Percentiles rank a stretch among this genome's conserved stretches.
Conservation (phyloP, 2,797 vertebrate genomes). For the Bradypodion pumilum region DNA sequence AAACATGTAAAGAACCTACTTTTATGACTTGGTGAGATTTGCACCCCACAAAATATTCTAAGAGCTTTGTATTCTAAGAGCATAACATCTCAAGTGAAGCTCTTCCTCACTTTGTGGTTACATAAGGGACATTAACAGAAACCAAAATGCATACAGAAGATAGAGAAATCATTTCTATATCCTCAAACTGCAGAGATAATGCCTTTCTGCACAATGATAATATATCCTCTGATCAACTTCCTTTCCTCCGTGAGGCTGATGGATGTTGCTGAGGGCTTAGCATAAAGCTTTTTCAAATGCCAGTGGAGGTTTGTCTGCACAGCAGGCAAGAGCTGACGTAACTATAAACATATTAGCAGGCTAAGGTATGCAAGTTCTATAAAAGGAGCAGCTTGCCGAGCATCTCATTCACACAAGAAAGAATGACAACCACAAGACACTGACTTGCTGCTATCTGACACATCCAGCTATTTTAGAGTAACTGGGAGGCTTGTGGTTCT, state of each 20-base stretch:
- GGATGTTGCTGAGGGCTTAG: conserved; percentile 5
- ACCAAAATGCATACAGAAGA: neutral
- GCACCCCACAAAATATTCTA: neutral
- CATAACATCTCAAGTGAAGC: neutral
- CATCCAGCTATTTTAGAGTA: neutral
- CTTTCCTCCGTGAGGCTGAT: neutral
- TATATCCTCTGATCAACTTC: neutral
- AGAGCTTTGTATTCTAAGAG: neutral
- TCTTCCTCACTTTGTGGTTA: neutral
- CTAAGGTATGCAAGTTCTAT: neutral
- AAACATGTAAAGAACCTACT: neutral
- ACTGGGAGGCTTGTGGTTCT: neutral
- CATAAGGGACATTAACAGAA: neutral
- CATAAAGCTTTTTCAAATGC: conserved; percentile 1
- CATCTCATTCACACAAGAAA: neutral
- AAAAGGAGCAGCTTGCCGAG: neutral
- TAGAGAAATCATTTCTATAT: neutral
- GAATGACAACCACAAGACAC: neutral
- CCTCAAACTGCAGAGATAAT: neutral
- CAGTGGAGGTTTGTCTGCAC: neutral
- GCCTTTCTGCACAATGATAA: neutral
- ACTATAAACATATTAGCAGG: conserved; percentile 3
- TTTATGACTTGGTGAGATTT: neutral
- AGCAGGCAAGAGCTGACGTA: neutral
- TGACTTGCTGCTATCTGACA: neutral